Evolutionary conservation across 2,888 invertebrate genomes (phyloP), one percentile per base, ranked within the genome.

Genomic region (Drosophila neotestacea): DNA sequence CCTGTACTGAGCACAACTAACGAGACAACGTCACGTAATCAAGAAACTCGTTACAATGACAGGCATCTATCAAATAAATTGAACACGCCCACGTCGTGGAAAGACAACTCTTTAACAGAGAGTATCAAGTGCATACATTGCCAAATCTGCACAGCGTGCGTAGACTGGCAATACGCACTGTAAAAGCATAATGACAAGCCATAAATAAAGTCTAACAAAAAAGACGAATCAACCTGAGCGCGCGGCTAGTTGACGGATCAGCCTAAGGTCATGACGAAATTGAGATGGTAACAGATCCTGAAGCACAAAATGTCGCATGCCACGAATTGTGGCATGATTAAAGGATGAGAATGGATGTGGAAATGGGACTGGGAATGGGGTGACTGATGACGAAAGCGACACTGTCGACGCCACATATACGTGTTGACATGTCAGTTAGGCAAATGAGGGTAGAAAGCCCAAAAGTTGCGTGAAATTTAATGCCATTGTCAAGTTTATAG

Each of bases 371-470:
- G 11, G 30, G 56, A 32, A 32, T 7, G 32, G 56, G 48, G 55
- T 58, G 79, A 74, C 61, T 60, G 62, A 79, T 73, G 84, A 59
- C 80, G 59, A 67, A 51, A 38, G 48, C 65, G 62, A 28, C 39
- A 50, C 69, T 69, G 62, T 64, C 67, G 47, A 13, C 50, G 66
- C 55, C 66, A 52, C 48, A 66, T 73, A 72, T 72, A 87, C 78
- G 88, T 73, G 83, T 86, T 81, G 89, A 88, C 75, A 84, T 75
- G 75, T 84, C 87, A 71, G 89, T 84, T 88, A 87, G 85, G 78
- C 85, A 88, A 83, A 88, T 86, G 81, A 88, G 87, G 87, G 77
- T 86, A 88, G 87, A 88, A 85, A 83, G 85, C 68, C 38, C 39
- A 48, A 56, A 38, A 61, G 71, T 42, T 54, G 52, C 16, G 36